Evolutionary conservation across 2,113 vertebrate genomes (phyloP), one percentile per base, ranked within the genome.

Genomic region (Seriola dumerili): DNA sequence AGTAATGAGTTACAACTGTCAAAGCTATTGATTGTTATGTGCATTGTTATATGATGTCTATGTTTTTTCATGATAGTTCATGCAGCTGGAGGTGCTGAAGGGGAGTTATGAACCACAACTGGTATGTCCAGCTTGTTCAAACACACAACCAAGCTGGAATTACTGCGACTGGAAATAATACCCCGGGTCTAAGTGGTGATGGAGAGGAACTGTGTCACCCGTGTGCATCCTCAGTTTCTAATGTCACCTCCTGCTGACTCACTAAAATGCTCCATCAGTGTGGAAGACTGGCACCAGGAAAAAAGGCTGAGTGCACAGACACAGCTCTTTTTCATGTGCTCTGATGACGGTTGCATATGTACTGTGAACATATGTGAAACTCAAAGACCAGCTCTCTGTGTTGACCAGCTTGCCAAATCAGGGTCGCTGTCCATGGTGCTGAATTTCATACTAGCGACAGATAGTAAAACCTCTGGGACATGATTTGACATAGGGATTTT

Each of bases 351-450:
- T 5, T 50, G 48, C 21, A 19, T 50, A 46, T 46, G 3, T 16
- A 50, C 16, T 6, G 48, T 50, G 17, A 50, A 19, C 8, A 42
- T 42, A 50, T 2, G 17, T 50, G 44, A 17, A 8, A 21, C 17
- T 52, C 50, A 21, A 2, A 52, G 50, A 52, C 19, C 19, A 8
- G 19, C 8, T 42, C 40, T 42, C 40, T 9, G 40, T 42, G 40
- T 29, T 29, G 29, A 29, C 5, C 14, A 48, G 44, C 14, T 3
- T 48, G 44, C 14, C 9, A 42, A 42, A 9, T 46, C 13, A 6
- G 14, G 3, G 71, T 21, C 10, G 7, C 69, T 78, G 75, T 82
- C 58, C 40, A 29, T 63, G 63, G 79, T 82, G 55, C 74, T 73
- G 40, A 81, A 62, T 5, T 14, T n/a, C 14, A 59, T 29, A n/a